Conservation (phyloP, 2,797 vertebrate genomes). For the Pseudocheirus occidentalis region DNA sequence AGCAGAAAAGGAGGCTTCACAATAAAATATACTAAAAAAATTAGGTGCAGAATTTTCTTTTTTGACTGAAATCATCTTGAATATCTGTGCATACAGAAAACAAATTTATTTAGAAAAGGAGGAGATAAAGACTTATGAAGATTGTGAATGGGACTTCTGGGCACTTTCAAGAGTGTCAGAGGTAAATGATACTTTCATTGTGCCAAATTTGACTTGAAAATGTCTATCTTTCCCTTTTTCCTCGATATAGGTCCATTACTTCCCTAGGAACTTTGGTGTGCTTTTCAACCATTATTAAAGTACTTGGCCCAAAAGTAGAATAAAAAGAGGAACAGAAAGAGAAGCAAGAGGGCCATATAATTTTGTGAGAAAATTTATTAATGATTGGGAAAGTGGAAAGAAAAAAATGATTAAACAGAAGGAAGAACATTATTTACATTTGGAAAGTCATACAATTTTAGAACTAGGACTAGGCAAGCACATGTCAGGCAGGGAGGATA, state of each 20-base stretch:
- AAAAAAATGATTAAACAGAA: neutral
- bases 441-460: neutral
- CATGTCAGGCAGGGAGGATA: neutral
- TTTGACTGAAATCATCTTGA: neutral
- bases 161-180: neutral
- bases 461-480: neutral
- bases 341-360: neutral
- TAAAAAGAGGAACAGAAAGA: neutral
- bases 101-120: neutral
- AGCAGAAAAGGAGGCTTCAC: neutral
- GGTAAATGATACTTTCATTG: neutral
- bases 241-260: neutral
- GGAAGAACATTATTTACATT: neutral
- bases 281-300: neutral
- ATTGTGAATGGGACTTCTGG: neutral
- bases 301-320: neutral
- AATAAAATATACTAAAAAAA: neutral
- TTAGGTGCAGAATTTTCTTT: neutral
- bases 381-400: neutral
- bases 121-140: neutral
- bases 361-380: neutral
- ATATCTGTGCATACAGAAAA: neutral
- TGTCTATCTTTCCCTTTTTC: neutral
- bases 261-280: neutral
- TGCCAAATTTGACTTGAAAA: neutral